Base-by-base conservation (phyloP, 2,797 vertebrate genomes). In the Notolepis coatsorum region DNA sequence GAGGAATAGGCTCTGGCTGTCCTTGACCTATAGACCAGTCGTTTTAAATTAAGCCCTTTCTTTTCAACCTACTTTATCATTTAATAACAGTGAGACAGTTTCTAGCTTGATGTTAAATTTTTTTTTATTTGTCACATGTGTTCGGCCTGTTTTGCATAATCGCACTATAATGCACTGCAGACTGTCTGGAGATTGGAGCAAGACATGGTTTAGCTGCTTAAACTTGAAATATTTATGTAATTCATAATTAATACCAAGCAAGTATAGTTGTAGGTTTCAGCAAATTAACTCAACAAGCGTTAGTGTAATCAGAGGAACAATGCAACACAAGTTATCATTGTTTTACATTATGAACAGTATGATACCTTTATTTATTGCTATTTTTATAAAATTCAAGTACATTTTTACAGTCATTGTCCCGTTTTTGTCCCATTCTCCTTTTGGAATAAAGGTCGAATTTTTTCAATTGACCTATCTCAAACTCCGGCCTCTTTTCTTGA, bases 221-320 rank as follows among this genome's bases (percentile, higher is more conserved):
- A 80, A 82, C 69, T 73, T 76, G 69, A 55, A 66, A 68, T 72
- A 74, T 76, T 80, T n/a, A n/a, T n/a, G n/a, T n/a, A 78, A 82
- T 82, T n/a, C n/a, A 55, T 65, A 61, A 64, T 71, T 73, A 65
- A 77, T 81, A 65, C 69, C 57, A 47, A 77, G 64, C 56, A 59
- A 56, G 60, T 39, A 25, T 49, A 47, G 59, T 64, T 71, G 67
- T 52, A 42, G 53, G 59, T 64, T 71, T 69, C 52, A 42, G 53
- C 42, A 30, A 61, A 68, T 68, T 70, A 74, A 81, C 43, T 53
- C n/a, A 61, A 78, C 75, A 70, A 69, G 60, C 71, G 52, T 27
- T 47, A 15, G 49, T 57, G 71, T 77, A 63, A 57, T 82, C 69
- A 61, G 70, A 75, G 70, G 69, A 67, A 48, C 35, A 46, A 59